Conservation (phyloP, 1,140 invertebrate genomes). For the Drosophila asahinai region DNA sequence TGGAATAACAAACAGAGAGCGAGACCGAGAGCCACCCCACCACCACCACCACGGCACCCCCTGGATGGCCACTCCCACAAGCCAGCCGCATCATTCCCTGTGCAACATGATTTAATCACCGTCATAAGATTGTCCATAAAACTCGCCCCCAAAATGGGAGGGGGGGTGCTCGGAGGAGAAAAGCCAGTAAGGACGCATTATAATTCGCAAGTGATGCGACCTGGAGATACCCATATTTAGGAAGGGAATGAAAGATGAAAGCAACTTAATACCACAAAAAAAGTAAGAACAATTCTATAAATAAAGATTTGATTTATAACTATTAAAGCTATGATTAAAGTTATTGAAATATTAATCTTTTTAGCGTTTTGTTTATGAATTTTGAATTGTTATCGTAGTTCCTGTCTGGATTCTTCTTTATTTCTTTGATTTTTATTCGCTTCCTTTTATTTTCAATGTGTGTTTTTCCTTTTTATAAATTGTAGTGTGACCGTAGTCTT, state of each 20-base stretch:
- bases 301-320: too few species aligned
- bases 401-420: too few species aligned
- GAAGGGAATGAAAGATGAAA: not conserved
- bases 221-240: not conserved
- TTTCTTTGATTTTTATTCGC: too few species aligned
- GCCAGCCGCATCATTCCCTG: constrained; percentile 41
- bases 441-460: too few species aligned
- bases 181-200: constrained; percentile 7
- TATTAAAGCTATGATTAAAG: too few species aligned
- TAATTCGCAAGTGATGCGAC: not conserved
- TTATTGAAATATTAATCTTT: too few species aligned
- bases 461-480: too few species aligned
- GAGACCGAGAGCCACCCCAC: not conserved
- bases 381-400: too few species aligned
- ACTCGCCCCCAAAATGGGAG: constrained; percentile 40
- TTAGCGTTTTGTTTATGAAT: too few species aligned
- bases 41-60: constrained; percentile 1
- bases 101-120: constrained; percentile 64
- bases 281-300: too few species aligned
- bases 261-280: too few species aligned
- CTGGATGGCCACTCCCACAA: constrained; percentile 19
- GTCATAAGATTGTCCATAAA: constrained; percentile 65
- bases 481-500: too few species aligned
- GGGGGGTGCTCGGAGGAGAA: not conserved
- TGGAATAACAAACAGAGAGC: constrained; percentile 44